Base-by-base conservation (phyloP, 2,797 vertebrate genomes). In the Falco cherrug region DNA sequence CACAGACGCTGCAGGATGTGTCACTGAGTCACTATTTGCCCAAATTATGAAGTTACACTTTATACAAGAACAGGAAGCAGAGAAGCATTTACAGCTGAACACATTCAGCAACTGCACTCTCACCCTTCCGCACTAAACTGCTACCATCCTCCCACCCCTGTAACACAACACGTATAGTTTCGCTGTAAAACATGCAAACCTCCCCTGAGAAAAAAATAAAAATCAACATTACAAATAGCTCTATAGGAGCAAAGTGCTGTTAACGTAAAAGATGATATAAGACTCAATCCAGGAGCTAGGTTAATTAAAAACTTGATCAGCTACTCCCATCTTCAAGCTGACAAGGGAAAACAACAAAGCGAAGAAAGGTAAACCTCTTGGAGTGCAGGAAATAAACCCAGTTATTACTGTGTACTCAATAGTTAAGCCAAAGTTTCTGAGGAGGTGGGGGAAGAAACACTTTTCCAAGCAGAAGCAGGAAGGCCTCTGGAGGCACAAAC, bases 121-220 rank as follows among this genome's bases (percentile, higher is more conserved):
- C 39, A 64, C 31, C 33, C 19, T 53, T 39, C 26, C 87, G 48
- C 56, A 53, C 13, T 57, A 13, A 74, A 69, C 3, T 47, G 13
- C 37, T 20, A n/a, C 61, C 15, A 11, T 16, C 8, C 39, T 13
- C 24, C 13, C 39, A 65, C 1, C 16, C 50, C 20, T 48, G 28
- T 35, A 56, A 39, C 18, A 31, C 59, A 29, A 50, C 20, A 15
- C 0, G 0, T 9, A 53, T 0, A 3, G 6, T 37, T 85, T 35
- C 35, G 35, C 35, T 35, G 35, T 35, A 35, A 35, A 35, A 35
- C 35, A 35, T 70, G 1, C 7, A 75, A 22, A 51, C 8, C 6
- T 60, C 9, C 4, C 5, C 10, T 3, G 5, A 35, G 15, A 5
- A 6, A 22, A 22, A 26, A 39, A 6, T 4, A 13, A 43, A 35